A percentile compares a stretch with the other conserved stretches of the same genome.
These are phyloP conservation scores for Carcinoscorpius rotundicauda DNA, from an alignment of 1,140 invertebrate genomes.

Conservation along the genomic window DNA sequence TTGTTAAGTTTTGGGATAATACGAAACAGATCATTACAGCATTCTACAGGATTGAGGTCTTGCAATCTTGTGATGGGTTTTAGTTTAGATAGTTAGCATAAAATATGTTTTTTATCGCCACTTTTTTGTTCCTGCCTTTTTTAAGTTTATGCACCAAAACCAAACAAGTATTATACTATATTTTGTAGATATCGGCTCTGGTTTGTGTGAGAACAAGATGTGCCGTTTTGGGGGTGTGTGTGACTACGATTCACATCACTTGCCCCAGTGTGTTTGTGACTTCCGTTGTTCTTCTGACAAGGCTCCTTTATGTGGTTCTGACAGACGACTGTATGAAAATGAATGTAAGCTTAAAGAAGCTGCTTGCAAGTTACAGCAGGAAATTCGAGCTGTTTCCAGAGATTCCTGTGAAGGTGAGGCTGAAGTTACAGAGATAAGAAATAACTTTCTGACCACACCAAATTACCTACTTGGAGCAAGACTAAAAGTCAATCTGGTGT, in stretches of 20 bases:
- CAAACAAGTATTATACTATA: too few species aligned
- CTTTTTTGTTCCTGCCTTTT: too few species aligned
- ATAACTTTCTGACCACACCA: background rate
- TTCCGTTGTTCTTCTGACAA: conserved; percentile 16
- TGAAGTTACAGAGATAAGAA: background rate
- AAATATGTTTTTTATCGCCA: too few species aligned
- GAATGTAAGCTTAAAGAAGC: conserved; percentile 78
- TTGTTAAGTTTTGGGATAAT: too few species aligned
- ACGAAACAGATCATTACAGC: too few species aligned
- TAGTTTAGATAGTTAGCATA: too few species aligned
- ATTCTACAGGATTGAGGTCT: too few species aligned
- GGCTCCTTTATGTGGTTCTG: conserved; percentile 38
- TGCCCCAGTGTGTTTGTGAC: conserved; percentile 20
- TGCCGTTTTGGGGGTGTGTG: conserved; percentile 24
- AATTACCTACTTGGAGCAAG: background rate
- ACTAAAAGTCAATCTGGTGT: background rate
- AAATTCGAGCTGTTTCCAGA: conserved; percentile 37
- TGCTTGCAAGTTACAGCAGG: conserved; percentile 66
- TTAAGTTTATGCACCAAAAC: too few species aligned
- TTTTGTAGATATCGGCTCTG: too few species aligned
- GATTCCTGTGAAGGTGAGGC: conserved; percentile 14
- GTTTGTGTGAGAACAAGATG: conserved; percentile 12
- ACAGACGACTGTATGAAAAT: conserved; percentile 63
- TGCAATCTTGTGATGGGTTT: too few species aligned
- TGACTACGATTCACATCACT: conserved; percentile 16